A percentile compares a stretch with the other conserved stretches of the same genome.
Conservation (phyloP, 2,797 vertebrate genomes). For the Tapirus indicus region DNA sequence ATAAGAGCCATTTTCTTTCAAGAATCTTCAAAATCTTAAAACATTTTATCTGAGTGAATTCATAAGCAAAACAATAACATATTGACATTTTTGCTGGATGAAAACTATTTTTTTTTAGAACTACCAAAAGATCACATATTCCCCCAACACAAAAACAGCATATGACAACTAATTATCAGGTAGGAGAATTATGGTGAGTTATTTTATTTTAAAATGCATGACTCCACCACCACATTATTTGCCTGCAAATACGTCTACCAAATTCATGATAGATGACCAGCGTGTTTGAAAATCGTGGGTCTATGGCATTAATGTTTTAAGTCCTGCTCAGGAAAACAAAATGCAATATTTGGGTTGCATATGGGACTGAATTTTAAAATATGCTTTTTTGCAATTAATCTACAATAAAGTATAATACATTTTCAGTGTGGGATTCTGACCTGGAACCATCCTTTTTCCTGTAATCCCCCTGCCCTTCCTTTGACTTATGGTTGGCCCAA, state of each 20-base stretch:
- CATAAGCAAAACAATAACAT: slow-evolving; percentile 23
- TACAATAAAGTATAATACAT: neutral
- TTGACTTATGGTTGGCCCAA: neutral
- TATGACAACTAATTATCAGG: slow-evolving; percentile 6
- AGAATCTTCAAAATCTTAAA: slow-evolving; percentile 37
- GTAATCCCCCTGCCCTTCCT: too few species aligned
- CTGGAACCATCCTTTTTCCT: neutral
- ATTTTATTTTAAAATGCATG: neutral
- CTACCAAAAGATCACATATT: neutral
- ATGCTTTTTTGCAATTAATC: neutral
- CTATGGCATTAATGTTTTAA: neutral
- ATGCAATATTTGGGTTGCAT: neutral
- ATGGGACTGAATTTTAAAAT: neutral
- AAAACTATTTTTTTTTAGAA: slow-evolving; percentile 42
- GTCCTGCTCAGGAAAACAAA: neutral
- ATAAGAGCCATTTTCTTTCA: neutral
- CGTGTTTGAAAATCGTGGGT: neutral
- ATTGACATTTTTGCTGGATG: neutral
- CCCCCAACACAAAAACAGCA: neutral
- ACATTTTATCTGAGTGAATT: slow-evolving; percentile 47
- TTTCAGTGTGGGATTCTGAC: neutral
- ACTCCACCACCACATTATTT: neutral
- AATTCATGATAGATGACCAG: neutral
- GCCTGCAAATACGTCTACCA: neutral
- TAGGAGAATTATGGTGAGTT: neutral